These are phyloP conservation scores for Morpho deidamia DNA, from an alignment of 2,888 invertebrate genomes.

Conservation along the genomic window DNA sequence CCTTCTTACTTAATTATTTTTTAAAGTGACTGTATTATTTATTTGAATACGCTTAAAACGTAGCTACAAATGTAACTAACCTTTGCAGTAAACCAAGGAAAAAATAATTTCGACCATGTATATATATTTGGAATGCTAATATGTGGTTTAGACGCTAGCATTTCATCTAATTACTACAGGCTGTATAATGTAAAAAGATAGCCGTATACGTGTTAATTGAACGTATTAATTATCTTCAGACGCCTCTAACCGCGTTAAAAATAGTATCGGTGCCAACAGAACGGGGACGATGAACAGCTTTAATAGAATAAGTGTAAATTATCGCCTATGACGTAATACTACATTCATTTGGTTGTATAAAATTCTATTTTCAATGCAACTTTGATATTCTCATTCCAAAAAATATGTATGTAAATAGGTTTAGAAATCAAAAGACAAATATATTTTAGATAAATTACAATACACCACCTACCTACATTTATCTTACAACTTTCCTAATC, in stretches of 20 bases:
- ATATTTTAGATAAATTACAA: no score
- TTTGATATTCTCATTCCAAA: not conserved
- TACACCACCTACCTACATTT: no score
- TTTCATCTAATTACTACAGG: no score
- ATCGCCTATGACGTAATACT: conserved; percentile 13
- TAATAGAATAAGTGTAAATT: conserved; percentile 27
- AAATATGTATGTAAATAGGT: not conserved
- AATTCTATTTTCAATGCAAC: not conserved
- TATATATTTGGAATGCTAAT: no score
- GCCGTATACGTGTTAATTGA: conserved; percentile 18
- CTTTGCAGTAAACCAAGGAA: no score
- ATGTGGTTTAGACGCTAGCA: no score
- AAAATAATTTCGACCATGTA: no score
- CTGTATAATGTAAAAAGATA: not conserved
- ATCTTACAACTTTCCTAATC: no score
- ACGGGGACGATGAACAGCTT: conserved; percentile 24
- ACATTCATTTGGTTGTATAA: not conserved
- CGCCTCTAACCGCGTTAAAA: conserved; percentile 26
- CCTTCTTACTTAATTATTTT: no score
- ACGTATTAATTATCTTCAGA: conserved; percentile 27
- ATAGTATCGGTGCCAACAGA: conserved; percentile 26
- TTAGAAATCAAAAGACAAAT: not conserved
- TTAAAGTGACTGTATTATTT: no score
- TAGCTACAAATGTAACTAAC: no score
- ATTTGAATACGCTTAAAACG: no score